Conservation (phyloP, 2,797 vertebrate genomes). For the Lindbergichthys nudifrons region DNA sequence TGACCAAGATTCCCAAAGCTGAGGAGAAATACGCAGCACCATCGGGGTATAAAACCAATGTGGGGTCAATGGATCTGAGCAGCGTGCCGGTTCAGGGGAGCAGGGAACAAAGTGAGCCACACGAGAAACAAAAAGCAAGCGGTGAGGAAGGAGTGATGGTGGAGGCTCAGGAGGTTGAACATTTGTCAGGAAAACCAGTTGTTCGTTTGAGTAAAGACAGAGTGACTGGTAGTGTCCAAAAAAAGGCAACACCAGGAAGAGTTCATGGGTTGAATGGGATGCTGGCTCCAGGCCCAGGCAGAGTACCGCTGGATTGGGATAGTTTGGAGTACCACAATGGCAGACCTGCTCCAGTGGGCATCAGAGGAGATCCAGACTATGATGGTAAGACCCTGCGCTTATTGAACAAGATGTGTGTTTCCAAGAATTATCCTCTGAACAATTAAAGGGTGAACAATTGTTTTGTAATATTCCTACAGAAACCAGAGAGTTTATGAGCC, state of each 20-base stretch:
- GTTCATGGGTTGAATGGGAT: conserved; percentile 16
- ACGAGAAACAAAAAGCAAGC: neutral
- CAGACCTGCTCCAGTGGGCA: conserved; percentile 41
- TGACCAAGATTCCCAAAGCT: conserved; percentile 36
- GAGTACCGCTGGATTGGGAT: conserved; percentile 51
- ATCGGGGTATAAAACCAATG: neutral
- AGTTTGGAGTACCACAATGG: conserved; percentile 64
- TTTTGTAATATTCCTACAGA: conserved; percentile 52
- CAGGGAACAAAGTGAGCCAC: conserved; percentile 30
- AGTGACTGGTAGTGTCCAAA: conserved; percentile 34
- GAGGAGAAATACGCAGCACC: conserved; percentile 20
- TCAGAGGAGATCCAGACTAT: conserved; percentile 50
- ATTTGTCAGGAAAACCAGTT: conserved; percentile 20
- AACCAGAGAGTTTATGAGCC: conserved; percentile 59
- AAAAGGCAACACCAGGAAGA: conserved; percentile 21
- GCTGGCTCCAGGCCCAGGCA: conserved; percentile 22
- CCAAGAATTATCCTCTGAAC: neutral
- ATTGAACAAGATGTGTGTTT: neutral
- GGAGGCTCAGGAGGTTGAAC: neutral
- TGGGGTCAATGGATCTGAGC: conserved; percentile 9
- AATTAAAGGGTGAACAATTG: conserved; percentile 8
- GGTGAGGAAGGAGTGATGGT: conserved; percentile 35
- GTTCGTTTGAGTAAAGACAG: conserved; percentile 5
- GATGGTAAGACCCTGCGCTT: conserved; percentile 51
- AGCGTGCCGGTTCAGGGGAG: conserved; percentile 28